phyloP scores from a whole-genome alignment of 2,113 vertebrate species.

The Dunckerocampus dactyliophorus region DNA sequence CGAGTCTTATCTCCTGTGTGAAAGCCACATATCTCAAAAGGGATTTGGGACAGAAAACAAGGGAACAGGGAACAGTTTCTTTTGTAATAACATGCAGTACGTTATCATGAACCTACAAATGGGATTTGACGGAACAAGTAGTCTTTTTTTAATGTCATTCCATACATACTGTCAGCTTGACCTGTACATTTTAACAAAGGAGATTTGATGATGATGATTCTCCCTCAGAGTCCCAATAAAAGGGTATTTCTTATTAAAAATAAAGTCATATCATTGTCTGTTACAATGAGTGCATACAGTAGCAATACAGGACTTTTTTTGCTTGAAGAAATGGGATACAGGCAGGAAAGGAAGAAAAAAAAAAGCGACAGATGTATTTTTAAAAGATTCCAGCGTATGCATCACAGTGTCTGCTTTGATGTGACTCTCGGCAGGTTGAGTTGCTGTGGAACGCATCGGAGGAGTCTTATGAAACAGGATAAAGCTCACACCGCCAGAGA shows the following conservation, averaged over 20 bases:
- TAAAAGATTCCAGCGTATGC: constrained; percentile 44
- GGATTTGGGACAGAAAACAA: too few species aligned
- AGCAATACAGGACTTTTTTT: constrained; percentile 16
- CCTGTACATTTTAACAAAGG: constrained; percentile 25
- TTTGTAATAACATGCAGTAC: neutral
- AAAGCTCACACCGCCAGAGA: constrained; percentile 52
- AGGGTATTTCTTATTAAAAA: constrained; percentile 18
- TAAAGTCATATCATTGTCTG: constrained; percentile 16
- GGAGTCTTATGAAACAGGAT: constrained; percentile 57
- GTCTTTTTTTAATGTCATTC: constrained; percentile 22
- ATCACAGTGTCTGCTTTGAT: constrained; percentile 53
- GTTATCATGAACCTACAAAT: constrained; percentile 26
- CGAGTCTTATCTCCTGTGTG: too few species aligned
- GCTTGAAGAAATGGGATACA: constrained; percentile 28
- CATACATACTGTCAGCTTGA: constrained; percentile 6
- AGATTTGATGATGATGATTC: constrained; percentile 12
- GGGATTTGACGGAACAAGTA: constrained; percentile 27
- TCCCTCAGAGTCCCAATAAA: constrained; percentile 23
- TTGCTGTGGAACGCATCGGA: constrained; percentile 39
- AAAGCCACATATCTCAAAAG: too few species aligned
- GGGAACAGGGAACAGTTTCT: too few species aligned
- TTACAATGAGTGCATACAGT: constrained; percentile 17
- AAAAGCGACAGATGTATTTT: constrained; percentile 52
- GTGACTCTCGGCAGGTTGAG: constrained; percentile 55
- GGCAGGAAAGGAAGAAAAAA: constrained; percentile 19